Base-by-base conservation (phyloP, 2,113 vertebrate genomes). In the Hylia prasina region DNA sequence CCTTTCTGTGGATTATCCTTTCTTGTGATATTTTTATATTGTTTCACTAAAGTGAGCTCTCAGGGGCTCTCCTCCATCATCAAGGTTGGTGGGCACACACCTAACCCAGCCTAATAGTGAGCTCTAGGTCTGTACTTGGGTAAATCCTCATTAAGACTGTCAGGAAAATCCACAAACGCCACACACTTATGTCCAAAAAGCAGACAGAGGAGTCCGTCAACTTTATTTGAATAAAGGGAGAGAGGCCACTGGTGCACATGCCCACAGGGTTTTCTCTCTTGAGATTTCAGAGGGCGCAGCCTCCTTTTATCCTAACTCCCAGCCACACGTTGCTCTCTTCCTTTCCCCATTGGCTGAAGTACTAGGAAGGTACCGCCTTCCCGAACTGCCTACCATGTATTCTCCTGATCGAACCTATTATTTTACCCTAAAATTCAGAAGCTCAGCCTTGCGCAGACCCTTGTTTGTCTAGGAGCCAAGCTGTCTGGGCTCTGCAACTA, bases 261-360 rank as follows among this genome's bases (percentile, higher is more conserved):
- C n/a, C 22, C 3, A 1, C 0, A 0, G 10, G 42, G 4, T 39
- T 68, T 81, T 45, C 22, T 22, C n/a, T 27, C 42, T 17, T 2
- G 2, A 27, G 22, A 42, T 33, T 39, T 48, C 0, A 0, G 63
- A 22, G 9, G 11, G 28, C 0, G 0, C 51, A 47, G 13, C 11
- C 14, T 48, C 22, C n/a, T 27, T 47, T 27, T 17, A 48, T 17
- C 22, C 64, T 4, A 27, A 39, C 5, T 77, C 57, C 30, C 0
- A 0, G 35, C 10, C 0, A 1, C 10, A 28, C 2, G 13, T 16
- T 78, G 45, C 35, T 28, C 13, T 39, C 12, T 20, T 70, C 30
- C 19, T 30, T 60, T 50, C 31, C 45, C 25, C 45, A 20, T 0
- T 12, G 31, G 19, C 45, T 10, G 31, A 50, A 30, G 15, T n/a